These are phyloP conservation scores for Drosophila sp. DNA, from an alignment of 1,140 invertebrate species.

Conservation along the genomic window DNA sequence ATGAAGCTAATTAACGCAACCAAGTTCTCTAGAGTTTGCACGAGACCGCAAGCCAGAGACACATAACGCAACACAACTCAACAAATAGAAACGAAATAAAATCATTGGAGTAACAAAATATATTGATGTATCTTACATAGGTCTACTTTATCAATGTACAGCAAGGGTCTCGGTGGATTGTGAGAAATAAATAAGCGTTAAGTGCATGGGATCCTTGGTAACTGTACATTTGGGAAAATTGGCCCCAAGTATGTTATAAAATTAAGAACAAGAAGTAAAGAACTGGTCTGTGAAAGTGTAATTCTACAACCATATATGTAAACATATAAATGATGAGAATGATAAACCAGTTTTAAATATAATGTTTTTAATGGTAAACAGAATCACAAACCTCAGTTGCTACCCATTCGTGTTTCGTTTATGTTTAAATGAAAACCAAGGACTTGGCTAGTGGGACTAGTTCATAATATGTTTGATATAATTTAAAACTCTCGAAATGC, in stretches of 20 bases:
- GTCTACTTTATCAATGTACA: constrained; percentile 1
- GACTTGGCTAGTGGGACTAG: neutral
- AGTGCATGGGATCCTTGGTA: neutral
- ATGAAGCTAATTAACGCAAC: constrained; percentile 68
- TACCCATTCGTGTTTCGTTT: neutral
- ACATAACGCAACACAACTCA: constrained; percentile 19
- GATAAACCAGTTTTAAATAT: constrained; percentile 53
- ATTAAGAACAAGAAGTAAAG: constrained; percentile 22
- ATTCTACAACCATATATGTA: constrained; percentile 44
- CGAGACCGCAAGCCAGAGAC: constrained; percentile 18
- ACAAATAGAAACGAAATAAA: constrained; percentile 21
- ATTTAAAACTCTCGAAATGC: neutral
- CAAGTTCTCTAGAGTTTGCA: constrained; percentile 32
- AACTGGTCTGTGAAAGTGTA: constrained; percentile 34
- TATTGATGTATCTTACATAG: constrained; percentile 27
- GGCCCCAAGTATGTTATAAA: constrained; percentile 46
- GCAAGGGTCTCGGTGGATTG: constrained; percentile 2
- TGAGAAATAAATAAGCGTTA: constrained; percentile 7
- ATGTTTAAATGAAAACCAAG: neutral
- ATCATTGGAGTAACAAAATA: constrained; percentile 35
- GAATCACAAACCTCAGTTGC: constrained; percentile 9
- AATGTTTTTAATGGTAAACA: constrained; percentile 55
- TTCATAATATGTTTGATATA: neutral
- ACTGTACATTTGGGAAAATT: neutral
- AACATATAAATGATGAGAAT: constrained; percentile 31